Evolutionary conservation across 2,888 invertebrate species (phyloP), one percentile per base, ranked within the genome.

Genomic region (Carterocephalus palaemon): DNA sequence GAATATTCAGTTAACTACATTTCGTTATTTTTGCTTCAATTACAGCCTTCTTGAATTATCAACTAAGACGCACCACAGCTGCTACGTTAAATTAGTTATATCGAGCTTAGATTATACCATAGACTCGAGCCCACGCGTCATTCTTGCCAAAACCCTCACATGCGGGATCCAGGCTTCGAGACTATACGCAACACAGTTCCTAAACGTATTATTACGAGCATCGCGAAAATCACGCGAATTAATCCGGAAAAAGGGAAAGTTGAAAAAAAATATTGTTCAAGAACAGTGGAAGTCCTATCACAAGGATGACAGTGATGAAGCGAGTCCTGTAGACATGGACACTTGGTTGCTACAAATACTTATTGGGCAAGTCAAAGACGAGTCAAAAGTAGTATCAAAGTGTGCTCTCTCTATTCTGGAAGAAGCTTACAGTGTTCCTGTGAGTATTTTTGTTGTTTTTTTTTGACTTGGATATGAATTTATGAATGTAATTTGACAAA

Each of bases 31-130:
- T n/a, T n/a, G n/a, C n/a, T n/a, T n/a, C n/a, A n/a, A n/a, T n/a
- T n/a, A n/a, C 77, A 95, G 95, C 65, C 89, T 97, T 43, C 87
- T 94, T 63, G 92, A 94, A 61, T 83, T 97, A 56, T 94, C 96
- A 1, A 90, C 92, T 5, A 90, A 91, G 32, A 95, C 95, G 2
- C 93, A 93, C 62, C 95, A 96, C 71, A 95, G 96, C 61, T 95
- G 95, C 67, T 98, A 98, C 74, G 92, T 97, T 0, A 99, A 99
- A 75, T 87, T 99, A 48, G 95, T 97, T 41, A 91, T 97, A 48
- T 96, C 98, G 3, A 94, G 95, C 53, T 84, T 99, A 59, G 96
- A 98, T 79, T 99, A 98, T 71, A 90, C 92, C 2, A 84, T 91
- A 37, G 92, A 93, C 47, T 92, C 93, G 2, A 89, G 88, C 60